Evolutionary conservation across 2,888 invertebrate species (phyloP), one percentile per base, ranked within the genome.

Genomic region (Drosophila prostipennis): DNA sequence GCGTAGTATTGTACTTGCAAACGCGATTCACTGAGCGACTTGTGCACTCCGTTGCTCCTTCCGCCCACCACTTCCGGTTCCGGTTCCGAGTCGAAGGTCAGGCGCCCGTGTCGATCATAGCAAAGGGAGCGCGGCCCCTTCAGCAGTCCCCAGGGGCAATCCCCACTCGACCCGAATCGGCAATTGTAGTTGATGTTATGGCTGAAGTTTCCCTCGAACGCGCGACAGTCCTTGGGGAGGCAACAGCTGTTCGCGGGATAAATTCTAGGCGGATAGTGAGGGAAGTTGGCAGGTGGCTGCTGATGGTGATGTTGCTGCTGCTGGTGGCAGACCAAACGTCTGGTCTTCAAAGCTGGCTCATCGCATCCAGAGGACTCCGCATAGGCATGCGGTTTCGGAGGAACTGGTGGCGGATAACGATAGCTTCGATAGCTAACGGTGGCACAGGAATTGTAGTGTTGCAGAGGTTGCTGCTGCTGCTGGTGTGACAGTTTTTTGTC

Each of bases 101-200:
- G 75, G 34, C 90, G 87, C 0, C 89, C 91, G 51, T 85, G 79
- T 55, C 79, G 84, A 77, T 91, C 91, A 73, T 90, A 91, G 42
- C 90, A 85, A 23, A 90, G 59, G 26, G 84, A 80, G 53, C 84
- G 82, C 40, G 80, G 76, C 6, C 77, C 55, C 14, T 48, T 11
- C n/a, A 52, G 36, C 32, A 40, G 11, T 29, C 54, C 54, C 57
- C 54, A 58, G 14, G 39, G 10, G 39, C 57, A 58, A 29, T 58
- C 43, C 36, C 63, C 48, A 63, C 37, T 48, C 36, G 53, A 61
- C 2, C 26, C 57, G 14, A 75, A 77, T 43, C 77, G 79, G 53
- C 74, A 83, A 51, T 80, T 84, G 49, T 80, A 82, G 37, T 79
- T 79, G 36, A 69, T 70, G 42, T 63, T 70, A 6, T 52, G 67